Evolutionary conservation across 2,113 vertebrate species (phyloP), one percentile per base, ranked within the genome.

Genomic region (Isurus oxyrinchus): DNA sequence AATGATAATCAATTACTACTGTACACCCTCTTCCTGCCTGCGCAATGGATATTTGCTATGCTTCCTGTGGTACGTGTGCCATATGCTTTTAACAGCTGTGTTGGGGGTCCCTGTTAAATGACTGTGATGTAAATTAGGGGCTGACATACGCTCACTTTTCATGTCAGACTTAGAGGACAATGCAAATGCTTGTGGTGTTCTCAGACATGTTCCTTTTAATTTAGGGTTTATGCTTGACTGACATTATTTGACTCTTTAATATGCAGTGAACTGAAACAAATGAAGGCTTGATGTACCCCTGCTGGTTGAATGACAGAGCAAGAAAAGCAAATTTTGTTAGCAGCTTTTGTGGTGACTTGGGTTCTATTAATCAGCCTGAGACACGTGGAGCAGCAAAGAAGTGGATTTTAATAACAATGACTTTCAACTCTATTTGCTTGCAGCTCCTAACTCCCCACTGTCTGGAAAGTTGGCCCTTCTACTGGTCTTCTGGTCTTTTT

Each of bases 21-120:
- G 10, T 95, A 53, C 67, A 76, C 94, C 23, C 25, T 53, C 69
- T 49, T 95, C 40, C 67, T 31, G 94, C 19, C 44, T 95, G 67
- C 23, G 53, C 10, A 72, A 35, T 72, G 7, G 49, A 59, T 95
- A 11, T 69, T 69, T 95, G 94, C 49, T 31, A 2, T 49, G 94
- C 67, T 95, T 95, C 67, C 66, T 95, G 63, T 94, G 59, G 91
- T 40, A 94, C 61, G 11, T 94, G 59, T 95, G 66, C n/a, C 94
- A 95, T 95, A 95, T 95, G 94, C 66, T 69, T 95, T 95, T 31
- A 95, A 67, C 94, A 95, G 94, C 67, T 95, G 94, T 95, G 94
- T 95, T 95, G 94, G 94, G 63, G 94, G 67, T 95, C 67, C 66
- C 21, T 72, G 94, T 95, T 72, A 95, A 95, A 55, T 21, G 44